Evolutionary conservation across 2,113 vertebrate genomes (phyloP), one percentile per base, ranked within the genome.

Genomic region (Marcusenius ussheri): DNA sequence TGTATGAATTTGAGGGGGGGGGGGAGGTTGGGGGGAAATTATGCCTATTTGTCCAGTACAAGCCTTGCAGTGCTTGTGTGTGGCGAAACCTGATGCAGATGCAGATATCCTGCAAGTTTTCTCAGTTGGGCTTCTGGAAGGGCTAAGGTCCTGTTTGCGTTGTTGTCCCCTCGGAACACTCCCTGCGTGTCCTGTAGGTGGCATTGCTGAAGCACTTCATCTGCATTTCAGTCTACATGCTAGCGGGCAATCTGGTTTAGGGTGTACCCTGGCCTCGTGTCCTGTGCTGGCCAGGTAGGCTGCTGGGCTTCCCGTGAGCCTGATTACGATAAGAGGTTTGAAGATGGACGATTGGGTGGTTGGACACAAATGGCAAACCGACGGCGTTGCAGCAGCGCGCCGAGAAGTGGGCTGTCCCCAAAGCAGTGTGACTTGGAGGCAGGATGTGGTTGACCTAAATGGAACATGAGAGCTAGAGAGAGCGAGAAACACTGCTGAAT

Each of bases 371-470:
- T 70, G 62, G 62, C 62, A 5, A 13, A 15, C 10, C 35, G 9
- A 6, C 13, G 31, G 31, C 27, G 10, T 19, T 3, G 58, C 17
- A 10, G n/a, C 53, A n/a, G 58, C 53, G 83, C 92, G 89, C 93
- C 93, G 53, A 85, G 93, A 93, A 93, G 92, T 92, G 90, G 91
- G 87, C 90, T 91, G 93, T 86, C 90, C 80, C 88, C 93, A 91
- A 70, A 93, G 89, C 88, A 93, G 91, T 84, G 15, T 91, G 93
- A 92, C 92, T 93, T 88, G 92, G 89, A 90, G 91, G 74, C 95
- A 96, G 96, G 96, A 96, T 96, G 96, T 95, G 96, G 96, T 96
- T 93, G 90, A 95, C 93, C 93, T 92, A 95, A 93, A 94, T 94
- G 92, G 90, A 95, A 93, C 88, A 56, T 91, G 87, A 93, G 27